Conservation (phyloP, 2,888 invertebrate genomes). For the Cepaea hortensis region DNA sequence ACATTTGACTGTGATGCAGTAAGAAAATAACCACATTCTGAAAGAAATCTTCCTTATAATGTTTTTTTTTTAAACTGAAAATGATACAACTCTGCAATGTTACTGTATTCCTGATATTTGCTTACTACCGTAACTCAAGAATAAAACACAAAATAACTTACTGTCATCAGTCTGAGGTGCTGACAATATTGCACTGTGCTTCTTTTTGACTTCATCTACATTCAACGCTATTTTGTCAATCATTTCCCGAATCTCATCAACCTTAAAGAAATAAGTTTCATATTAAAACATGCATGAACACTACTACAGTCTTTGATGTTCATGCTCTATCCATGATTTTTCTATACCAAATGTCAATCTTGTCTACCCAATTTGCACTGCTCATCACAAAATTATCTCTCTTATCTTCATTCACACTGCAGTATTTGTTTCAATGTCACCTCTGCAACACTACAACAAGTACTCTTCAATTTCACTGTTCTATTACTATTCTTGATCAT, state of each 20-base stretch:
- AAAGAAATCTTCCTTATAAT: background rate
- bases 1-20: background rate
- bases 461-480: too few species aligned
- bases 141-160: conserved; percentile 80
- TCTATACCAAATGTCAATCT: too few species aligned
- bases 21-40: background rate
- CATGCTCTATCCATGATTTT: too few species aligned
- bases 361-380: too few species aligned
- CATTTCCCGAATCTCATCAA: conserved; percentile 99
- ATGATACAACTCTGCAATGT: background rate
- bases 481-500: too few species aligned
- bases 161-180: conserved; percentile 99
- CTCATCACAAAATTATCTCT: too few species aligned
- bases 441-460: too few species aligned
- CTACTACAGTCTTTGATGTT: too few species aligned
- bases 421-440: too few species aligned
- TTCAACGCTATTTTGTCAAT: conserved; percentile 99
- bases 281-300: background rate
- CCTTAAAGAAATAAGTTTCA: conserved; percentile 79
- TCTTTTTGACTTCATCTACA: conserved; percentile 99
- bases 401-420: too few species aligned
- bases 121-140: too few species aligned
- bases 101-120: background rate
- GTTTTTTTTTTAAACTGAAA: background rate
- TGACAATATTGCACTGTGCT: conserved; percentile 98